Conservation (phyloP, 2,888 invertebrate species). For the Nudaria mundana region DNA sequence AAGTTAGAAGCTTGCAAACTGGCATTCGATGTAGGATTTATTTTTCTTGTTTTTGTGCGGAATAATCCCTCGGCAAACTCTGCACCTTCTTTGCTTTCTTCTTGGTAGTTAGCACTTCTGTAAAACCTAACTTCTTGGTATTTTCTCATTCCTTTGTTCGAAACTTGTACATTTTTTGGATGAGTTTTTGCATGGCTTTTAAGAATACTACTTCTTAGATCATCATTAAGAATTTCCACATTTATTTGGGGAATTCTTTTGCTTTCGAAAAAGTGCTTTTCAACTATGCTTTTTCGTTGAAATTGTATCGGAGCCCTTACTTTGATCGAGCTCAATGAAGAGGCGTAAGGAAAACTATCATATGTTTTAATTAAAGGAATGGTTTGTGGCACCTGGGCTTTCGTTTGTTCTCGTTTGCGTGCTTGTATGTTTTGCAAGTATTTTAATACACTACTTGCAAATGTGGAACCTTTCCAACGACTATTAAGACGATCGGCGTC, state of each 20-base stretch:
- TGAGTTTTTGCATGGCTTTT: conserved; percentile 48
- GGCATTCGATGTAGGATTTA: conserved; percentile 24
- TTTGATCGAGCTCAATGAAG: conserved; percentile 53
- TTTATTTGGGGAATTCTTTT: conserved; percentile 61
- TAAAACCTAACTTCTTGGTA: conserved; percentile 42
- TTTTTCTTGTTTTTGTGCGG: conserved; percentile 26
- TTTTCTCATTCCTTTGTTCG: conserved; percentile 46
- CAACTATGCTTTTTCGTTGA: conserved; percentile 46
- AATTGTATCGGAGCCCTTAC: conserved; percentile 48
- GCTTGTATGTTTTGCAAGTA: conserved; percentile 62
- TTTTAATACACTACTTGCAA: conserved; percentile 62
- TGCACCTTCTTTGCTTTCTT: conserved; percentile 19
- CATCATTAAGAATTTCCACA: conserved; percentile 58
- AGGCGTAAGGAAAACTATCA: conserved; percentile 60
- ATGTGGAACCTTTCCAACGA: conserved; percentile 65
- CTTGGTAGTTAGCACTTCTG: conserved; percentile 34
- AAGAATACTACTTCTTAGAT: conserved; percentile 50
- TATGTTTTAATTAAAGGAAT: conserved; percentile 54
- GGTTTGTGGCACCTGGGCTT: conserved; percentile 44
- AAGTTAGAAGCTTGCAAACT: conserved; percentile 39
- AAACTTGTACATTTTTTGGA: conserved; percentile 55
- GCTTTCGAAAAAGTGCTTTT: conserved; percentile 38
- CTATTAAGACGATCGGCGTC: conserved; percentile 50
- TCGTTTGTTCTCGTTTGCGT: conserved; percentile 44
- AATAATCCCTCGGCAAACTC: conserved; percentile 14